Base-by-base conservation (phyloP, 2,888 invertebrate genomes). In the Mesochorus sp. region DNA sequence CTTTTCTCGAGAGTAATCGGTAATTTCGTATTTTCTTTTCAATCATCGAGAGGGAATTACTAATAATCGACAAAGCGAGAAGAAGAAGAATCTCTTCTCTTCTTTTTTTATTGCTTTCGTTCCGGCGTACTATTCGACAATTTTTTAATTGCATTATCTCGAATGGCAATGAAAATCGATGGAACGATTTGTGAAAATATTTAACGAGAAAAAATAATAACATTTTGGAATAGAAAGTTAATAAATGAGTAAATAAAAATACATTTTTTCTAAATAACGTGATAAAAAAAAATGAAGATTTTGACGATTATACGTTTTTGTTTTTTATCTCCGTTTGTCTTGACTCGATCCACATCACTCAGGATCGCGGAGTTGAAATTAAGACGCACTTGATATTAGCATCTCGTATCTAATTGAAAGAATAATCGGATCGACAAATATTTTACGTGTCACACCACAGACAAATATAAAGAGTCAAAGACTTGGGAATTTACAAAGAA, bases 11-110 rank as follows among this genome's bases (percentile, higher is more conserved):
- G 17, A 28, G 26, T 47, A n/a, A 53, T 62, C 55, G 21, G 47
- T 61, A 62, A 67, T 66, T 67, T 47, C 31, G 28, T 49, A 47
- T 21, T 62, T 47, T 62, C 42, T 73, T 73, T 62, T 59, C 24
- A 28, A 62, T 31, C 42, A 34, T 12, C 14, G 12, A 34, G 37
- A 34, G n/a, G 34, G 26, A 57, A 57, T 21, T 59, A 19, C 14
- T 70, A 21, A 17, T 17, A n/a, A 24, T 24, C 8, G 5, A 42
- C 57, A 34, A 55, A 10, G 47, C 12, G 21, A 47, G 10, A 34
- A n/a, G n/a, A 17, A 26, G 17, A 70, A 47, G 21, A 66, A 66
- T 51, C 51, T 53, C 37, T n/a, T 39, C 26, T 66, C 28, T 44
- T 47, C 17, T 66, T 47, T 28, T 53, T 14, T n/a, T 57, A 8